Evolutionary conservation across 2,113 vertebrate species (phyloP).

Genomic region (Bombycilla garrulus): DNA sequence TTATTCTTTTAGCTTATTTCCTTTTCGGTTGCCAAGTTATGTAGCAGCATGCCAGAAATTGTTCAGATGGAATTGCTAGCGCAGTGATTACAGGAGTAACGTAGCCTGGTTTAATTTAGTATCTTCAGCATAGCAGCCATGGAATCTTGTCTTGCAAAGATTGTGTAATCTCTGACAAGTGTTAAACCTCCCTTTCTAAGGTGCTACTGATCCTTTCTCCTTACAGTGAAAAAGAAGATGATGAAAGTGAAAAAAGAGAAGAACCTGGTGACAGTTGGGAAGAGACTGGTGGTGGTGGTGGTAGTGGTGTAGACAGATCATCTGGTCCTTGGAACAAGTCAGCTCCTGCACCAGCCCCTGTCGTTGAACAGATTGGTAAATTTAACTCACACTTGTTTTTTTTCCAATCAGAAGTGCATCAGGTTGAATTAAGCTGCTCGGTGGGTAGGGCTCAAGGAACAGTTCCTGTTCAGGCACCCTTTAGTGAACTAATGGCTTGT

Average conservation of each 20-base stretch:
- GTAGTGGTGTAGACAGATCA: slow-evolving; percentile 77
- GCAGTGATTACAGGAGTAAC: background rate
- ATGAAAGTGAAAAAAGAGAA: slow-evolving; percentile 90
- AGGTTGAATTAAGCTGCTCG: background rate
- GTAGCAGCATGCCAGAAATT: background rate
- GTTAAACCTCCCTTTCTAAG: background rate
- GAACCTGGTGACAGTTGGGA: slow-evolving; percentile 90
- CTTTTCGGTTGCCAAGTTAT: background rate
- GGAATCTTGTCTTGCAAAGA: background rate
- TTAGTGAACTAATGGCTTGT: background rate
- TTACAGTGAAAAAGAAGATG: slow-evolving; percentile 92
- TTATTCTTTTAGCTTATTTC: background rate
- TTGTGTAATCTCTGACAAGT: background rate
- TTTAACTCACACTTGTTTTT: background rate
- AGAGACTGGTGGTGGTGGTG: slow-evolving; percentile 81
- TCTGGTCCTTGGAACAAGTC: slow-evolving; percentile 97
- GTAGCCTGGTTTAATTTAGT: background rate
- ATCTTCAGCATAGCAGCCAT: background rate
- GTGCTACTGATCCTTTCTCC: background rate
- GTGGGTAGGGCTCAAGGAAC: background rate
- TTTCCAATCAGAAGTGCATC: accelerated
- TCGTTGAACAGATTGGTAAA: slow-evolving; percentile 81
- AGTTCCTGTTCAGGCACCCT: background rate
- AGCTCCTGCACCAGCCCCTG: slow-evolving; percentile 74
- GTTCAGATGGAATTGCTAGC: background rate